phyloP scores from a whole-genome alignment of 2,797 vertebrate genomes.

The Sebastiscus albofasciatus region DNA sequence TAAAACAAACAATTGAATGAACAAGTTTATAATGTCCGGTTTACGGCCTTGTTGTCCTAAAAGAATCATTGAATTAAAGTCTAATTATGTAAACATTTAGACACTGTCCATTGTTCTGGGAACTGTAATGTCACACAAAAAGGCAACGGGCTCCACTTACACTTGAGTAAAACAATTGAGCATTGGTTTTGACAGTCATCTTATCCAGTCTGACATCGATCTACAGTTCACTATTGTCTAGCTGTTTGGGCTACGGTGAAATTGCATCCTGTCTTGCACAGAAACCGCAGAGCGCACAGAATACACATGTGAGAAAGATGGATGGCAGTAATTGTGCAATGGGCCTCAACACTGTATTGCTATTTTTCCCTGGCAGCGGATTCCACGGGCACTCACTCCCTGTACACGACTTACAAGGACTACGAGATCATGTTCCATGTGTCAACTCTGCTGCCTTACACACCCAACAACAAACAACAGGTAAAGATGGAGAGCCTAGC shows the following conservation, averaged over 20 bases:
- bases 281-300: conserved; percentile 25
- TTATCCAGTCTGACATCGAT: conserved; percentile 40
- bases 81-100: neutral
- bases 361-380: conserved; percentile 86
- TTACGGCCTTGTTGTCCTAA: neutral
- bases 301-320: conserved; percentile 26
- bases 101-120: neutral
- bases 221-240: conserved; percentile 44
- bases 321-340: conserved; percentile 30
- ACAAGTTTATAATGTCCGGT: neutral
- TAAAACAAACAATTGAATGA: neutral
- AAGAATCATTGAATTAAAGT: neutral
- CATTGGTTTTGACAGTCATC: conserved; percentile 10
- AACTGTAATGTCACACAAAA: neutral
- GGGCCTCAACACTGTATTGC: conserved; percentile 25
- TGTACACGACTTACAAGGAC: conserved; percentile 96
- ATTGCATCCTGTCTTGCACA: conserved; percentile 42
- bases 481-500: conserved; percentile 71
- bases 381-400: conserved; percentile 95
- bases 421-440: conserved; percentile 99
- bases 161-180: conserved; percentile 16
- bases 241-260: conserved; percentile 39
- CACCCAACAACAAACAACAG: conserved; percentile 98
- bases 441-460: conserved; percentile 96
- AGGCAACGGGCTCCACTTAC: neutral